phyloP scores from a whole-genome alignment of 2,797 vertebrate species.

The Lepilemur ruficaudatus region DNA sequence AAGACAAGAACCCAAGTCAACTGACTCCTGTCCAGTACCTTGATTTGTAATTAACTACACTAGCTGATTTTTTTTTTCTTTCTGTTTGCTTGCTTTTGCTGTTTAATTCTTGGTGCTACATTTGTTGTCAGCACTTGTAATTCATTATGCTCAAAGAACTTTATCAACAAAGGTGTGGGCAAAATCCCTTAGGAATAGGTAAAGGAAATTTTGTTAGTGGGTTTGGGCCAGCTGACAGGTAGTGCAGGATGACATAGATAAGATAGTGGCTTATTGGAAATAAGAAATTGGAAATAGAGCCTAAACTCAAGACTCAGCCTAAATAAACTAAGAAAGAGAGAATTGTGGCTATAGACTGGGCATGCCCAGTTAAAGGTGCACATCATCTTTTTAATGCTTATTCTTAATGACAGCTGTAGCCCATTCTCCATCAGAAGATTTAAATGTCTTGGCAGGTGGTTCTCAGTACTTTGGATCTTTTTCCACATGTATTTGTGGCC shows the following conservation, averaged over 20 bases:
- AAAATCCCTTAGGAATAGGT: not conserved
- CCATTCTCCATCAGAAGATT: not conserved
- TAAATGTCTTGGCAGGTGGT: constrained; percentile 6
- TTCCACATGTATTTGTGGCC: not conserved
- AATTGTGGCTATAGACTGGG: not conserved
- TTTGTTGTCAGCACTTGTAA: constrained; percentile 10
- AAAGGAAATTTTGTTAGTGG: not conserved
- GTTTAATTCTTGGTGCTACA: not conserved
- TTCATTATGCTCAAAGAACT: constrained; percentile 1
- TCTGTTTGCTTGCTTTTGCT: not conserved
- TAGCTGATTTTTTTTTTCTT: not conserved
- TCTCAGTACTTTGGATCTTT: not conserved
- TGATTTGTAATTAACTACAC: constrained; percentile 3
- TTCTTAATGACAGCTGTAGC: not conserved
- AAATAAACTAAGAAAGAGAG: constrained; percentile 12
- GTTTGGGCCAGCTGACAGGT: not conserved
- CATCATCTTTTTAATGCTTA: not conserved
- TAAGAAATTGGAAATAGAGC: not conserved
- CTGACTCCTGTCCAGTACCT: not conserved
- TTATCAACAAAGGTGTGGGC: not conserved
- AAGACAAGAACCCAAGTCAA: not conserved
- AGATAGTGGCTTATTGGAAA: not conserved
- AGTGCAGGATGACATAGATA: not conserved
- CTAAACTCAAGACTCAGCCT: not conserved
- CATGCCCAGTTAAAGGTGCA: not conserved